A percentile compares a stretch with the other conserved stretches of the same genome.
Evolutionary conservation across 2,888 invertebrate genomes (phyloP).

Genomic region (Venustoraphidia nigricollis): DNA sequence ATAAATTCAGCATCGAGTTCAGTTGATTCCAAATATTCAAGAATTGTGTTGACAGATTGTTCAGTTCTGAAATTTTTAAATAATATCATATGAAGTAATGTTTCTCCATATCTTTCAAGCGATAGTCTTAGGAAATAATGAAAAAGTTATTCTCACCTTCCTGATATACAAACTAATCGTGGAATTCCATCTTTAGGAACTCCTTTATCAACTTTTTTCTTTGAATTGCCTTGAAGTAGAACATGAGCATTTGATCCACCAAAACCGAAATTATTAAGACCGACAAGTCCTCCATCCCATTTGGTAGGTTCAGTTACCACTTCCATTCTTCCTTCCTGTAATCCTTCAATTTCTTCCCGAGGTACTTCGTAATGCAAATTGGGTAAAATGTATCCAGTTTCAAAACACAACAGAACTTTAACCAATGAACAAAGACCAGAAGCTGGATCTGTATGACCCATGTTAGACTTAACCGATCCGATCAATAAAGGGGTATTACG

Average conservation of each 20-base stretch:
- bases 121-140: no score
- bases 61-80: slow-evolving; percentile 40
- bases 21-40: slow-evolving; percentile 44
- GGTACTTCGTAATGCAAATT: slow-evolving; percentile 54
- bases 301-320: slow-evolving; percentile 16
- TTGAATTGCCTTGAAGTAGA: no score
- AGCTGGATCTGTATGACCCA: slow-evolving; percentile 30
- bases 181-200: no score
- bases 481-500: slow-evolving; percentile 41
- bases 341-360: slow-evolving; percentile 30
- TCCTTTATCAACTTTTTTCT: no score
- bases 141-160: no score
- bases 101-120: no score
- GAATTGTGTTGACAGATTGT: slow-evolving; percentile 48
- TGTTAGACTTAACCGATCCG: slow-evolving; percentile 33
- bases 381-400: slow-evolving; percentile 47
- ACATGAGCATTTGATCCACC: no score
- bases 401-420: slow-evolving; percentile 51
- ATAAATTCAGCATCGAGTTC: slow-evolving; percentile 45
- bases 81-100: slow-evolving; percentile 19
- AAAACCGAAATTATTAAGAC: no score
- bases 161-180: no score
- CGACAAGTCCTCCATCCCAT: neutral
- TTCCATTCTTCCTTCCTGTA: slow-evolving; percentile 34
- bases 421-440: slow-evolving; percentile 38